Evolutionary conservation across 2,797 vertebrate species (phyloP).

Genomic region (Sebastes goodei): DNA sequence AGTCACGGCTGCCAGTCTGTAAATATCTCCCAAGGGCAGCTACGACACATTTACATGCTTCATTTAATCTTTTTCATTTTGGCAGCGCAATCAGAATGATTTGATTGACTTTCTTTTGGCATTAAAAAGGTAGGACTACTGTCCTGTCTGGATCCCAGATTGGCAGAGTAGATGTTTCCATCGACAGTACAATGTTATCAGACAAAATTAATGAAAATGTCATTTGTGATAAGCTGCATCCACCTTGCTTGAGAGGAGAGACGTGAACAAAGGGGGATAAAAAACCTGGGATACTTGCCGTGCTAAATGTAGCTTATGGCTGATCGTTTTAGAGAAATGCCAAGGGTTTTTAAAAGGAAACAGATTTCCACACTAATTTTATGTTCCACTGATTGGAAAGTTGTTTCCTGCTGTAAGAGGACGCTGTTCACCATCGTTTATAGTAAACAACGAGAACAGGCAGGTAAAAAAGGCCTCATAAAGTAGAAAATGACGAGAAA

Average conservation of each 20-base stretch:
- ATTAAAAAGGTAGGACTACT: background rate
- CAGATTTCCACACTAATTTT: background rate
- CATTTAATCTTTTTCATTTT: slow-evolving; percentile 36
- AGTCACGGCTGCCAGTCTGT: slow-evolving; percentile 19
- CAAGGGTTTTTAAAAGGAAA: background rate
- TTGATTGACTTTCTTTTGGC: slow-evolving; percentile 27
- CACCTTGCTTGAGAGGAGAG: background rate
- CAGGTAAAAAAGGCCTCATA: background rate
- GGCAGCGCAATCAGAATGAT: background rate
- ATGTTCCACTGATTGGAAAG: too few species aligned
- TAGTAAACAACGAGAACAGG: background rate
- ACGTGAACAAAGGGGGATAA: background rate
- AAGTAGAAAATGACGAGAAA: background rate
- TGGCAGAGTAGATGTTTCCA: background rate
- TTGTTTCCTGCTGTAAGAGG: too few species aligned
- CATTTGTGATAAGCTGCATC: background rate
- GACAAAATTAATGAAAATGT: background rate
- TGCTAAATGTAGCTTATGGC: background rate
- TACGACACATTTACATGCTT: slow-evolving; percentile 46
- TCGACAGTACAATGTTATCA: background rate
- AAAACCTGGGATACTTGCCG: background rate
- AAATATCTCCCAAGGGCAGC: slow-evolving; percentile 36
- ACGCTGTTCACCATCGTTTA: too few species aligned
- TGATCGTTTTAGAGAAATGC: background rate
- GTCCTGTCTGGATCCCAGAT: background rate